These are phyloP conservation scores for Corapipo altera DNA, from an alignment of 2,113 vertebrate genomes.

Conservation along the genomic window DNA sequence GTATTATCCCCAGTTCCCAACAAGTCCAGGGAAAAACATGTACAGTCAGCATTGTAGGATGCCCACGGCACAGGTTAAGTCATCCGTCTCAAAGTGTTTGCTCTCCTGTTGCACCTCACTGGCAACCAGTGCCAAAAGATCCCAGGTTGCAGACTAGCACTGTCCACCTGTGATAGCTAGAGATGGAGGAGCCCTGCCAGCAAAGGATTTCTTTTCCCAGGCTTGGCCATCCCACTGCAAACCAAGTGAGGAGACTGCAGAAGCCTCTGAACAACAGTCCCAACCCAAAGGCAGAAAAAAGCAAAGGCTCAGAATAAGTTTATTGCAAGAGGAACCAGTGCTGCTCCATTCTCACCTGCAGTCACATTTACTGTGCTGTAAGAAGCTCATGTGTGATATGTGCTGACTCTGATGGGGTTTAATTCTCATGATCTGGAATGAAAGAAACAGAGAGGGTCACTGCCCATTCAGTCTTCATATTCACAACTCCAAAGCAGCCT, in stretches of 20 bases:
- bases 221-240: background rate
- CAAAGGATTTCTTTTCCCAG: background rate
- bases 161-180: background rate
- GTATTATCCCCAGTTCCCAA: background rate
- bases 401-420: conserved; percentile 85
- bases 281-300: conserved; percentile 21
- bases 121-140: background rate
- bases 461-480: background rate
- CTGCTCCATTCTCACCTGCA: conserved; percentile 89
- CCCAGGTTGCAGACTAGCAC: background rate
- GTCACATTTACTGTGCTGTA: conserved; percentile 94
- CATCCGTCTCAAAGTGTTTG: background rate
- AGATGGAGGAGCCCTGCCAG: background rate
- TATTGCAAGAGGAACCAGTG: conserved; percentile 21
- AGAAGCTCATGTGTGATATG: conserved; percentile 91
- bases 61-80: background rate
- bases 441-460: conserved; percentile 64
- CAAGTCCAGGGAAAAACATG: background rate
- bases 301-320: background rate
- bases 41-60: background rate
- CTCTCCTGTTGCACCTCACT: background rate
- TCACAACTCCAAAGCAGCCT: background rate
- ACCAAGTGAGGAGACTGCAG: background rate
- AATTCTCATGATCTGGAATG: conserved; percentile 91
- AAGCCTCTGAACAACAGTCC: background rate